Base-by-base conservation (phyloP, 2,888 invertebrate genomes). In the Perizoma affinitatum region DNA sequence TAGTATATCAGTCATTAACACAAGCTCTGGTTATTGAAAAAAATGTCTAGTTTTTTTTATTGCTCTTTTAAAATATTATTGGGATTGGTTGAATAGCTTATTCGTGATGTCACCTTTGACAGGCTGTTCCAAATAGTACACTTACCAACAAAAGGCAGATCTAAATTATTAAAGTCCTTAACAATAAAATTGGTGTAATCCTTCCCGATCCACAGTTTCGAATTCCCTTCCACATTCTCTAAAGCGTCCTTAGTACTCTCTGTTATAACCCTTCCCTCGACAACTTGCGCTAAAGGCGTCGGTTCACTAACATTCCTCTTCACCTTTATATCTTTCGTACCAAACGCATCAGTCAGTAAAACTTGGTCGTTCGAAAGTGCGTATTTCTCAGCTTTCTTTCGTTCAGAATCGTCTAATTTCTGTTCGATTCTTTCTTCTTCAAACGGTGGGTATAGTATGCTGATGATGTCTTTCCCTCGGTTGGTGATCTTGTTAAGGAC, bases 111-210 rank as follows among this genome's bases (percentile, higher is more conserved):
- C 22, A 22, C 22, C 22, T 22, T 22, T 22, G 22, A 22, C 22
- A 22, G 22, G 22, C 22, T 22, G 22, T 22, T 22, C 3, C 3
- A 22, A n/a, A 66, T 42, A 48, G 35, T 36, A 48, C 50, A 45
- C 88, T 87, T 53, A 92, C 92, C 92, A 57, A 92, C 90, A 92
- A 96, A 97, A 0, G 98, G 98, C 70, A 96, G 94, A 79, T 98
- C 97, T 64, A 98, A 93, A 86, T 97, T 96, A 64, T 95, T 95
- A 83, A 98, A 98, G 88, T 99, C 99, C 83, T 98, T 98, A 63
- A 97, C 96, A 67, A 99, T 98, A 82, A 98, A 98, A 89, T 99
- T 99, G 0, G 96, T 96, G 78, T 99, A 99, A 82, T 99, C 98
- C 86, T 99, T 99, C 61, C 98, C 98, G 50, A 98, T 95, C 98